Evolutionary conservation across 2,888 invertebrate genomes (phyloP), one percentile per base, ranked within the genome.

Genomic region (Idaea straminata): DNA sequence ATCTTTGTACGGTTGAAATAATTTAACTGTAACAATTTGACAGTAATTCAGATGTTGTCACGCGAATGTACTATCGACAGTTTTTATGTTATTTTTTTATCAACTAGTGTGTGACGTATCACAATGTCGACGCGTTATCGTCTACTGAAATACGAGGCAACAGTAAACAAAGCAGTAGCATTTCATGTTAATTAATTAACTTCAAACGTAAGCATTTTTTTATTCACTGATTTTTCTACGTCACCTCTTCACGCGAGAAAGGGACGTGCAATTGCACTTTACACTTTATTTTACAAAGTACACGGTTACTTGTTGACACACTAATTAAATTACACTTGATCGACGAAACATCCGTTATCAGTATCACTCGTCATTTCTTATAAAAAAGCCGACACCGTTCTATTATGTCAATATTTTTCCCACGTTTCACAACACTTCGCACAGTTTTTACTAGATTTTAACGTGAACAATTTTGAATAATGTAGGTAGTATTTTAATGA

Each of bases 81-180:
- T 47, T 47, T 47, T 47, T 7, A 13, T 4, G 7, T 5, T n/a
- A n/a, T n/a, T 36, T 36, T 7, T 47, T 47, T 47, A 47, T 47
- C 47, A 47, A 13, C 47, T 47, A 58, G n/a, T 58, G 58, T 59
- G 34, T 59, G 34, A 59, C 59, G 34, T 47, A 47, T 47, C 47
- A 47, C 47, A 47, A 13, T 47, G 47, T 47, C 47, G 76, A 69
- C 78, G 72, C 80, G 81, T 83, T 87, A 87, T 87, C 85, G 79
- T 74, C 72, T 77, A 66, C 71, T 72, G 83, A 79, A 82, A 84
- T 77, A 73, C 80, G 81, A 84, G 80, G 79, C 66, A 74, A 74
- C 72, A 77, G 81, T 83, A 85, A 84, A 86, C 83, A 86, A 82
- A 82, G 70, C 81, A 75, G 79, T 75, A 77, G 81, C 76, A 76